These are phyloP conservation scores for Rhabdophis nuchalis DNA, from an alignment of 2,797 vertebrate species.

Conservation along the genomic window DNA sequence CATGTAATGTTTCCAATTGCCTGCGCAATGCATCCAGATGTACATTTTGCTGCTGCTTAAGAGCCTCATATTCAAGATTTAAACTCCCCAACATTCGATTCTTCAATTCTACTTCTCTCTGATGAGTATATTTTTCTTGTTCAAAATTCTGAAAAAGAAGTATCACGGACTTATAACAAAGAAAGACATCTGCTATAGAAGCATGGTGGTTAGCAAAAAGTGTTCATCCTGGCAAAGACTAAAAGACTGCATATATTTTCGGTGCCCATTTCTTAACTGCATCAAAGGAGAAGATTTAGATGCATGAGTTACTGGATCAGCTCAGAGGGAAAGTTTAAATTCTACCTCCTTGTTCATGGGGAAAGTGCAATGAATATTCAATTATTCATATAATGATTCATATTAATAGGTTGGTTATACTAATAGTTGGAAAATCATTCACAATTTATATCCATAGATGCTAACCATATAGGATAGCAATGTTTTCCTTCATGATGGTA, in stretches of 20 bases:
- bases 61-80: slow-evolving; percentile 80
- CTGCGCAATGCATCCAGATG: slow-evolving; percentile 79
- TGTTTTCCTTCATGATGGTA: neutral
- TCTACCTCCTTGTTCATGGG: neutral
- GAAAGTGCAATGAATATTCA: neutral
- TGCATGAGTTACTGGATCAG: too few species aligned
- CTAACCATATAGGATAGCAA: neutral
- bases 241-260: neutral
- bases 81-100: slow-evolving; percentile 84
- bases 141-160: slow-evolving; percentile 79
- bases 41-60: slow-evolving; percentile 82
- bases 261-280: neutral
- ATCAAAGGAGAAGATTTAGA: neutral
- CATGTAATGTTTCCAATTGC: slow-evolving; percentile 75
- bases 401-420: neutral
- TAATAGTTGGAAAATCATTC: neutral
- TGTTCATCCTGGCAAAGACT: neutral
- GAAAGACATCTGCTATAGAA: neutral
- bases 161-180: neutral
- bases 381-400: neutral
- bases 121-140: slow-evolving; percentile 89
- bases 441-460: neutral
- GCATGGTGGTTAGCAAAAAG: neutral
- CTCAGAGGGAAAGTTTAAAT: neutral
- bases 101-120: slow-evolving; percentile 87